Conservation (phyloP, 2,888 invertebrate genomes). For the Hypolimnas misippus region DNA sequence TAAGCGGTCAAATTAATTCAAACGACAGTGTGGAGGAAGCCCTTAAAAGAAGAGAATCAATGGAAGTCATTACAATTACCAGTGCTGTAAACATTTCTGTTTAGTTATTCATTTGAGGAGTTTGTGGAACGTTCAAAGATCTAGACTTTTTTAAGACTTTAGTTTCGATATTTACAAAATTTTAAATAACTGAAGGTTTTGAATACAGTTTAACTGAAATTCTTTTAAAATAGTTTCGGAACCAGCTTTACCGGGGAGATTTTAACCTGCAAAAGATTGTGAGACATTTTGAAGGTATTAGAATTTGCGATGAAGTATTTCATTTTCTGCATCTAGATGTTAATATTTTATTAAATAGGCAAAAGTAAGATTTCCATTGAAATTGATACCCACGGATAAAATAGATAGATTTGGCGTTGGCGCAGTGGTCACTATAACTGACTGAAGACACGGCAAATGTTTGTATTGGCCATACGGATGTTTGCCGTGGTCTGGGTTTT, state of each 20-base stretch:
- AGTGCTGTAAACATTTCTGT: not conserved
- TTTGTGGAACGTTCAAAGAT: not conserved
- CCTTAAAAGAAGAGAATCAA: not conserved
- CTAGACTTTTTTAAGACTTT: not conserved
- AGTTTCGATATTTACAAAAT: not conserved
- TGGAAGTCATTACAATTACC: constrained; percentile 5
- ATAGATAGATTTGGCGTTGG: no score
- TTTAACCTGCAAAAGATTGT: not conserved
- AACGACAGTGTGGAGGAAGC: not conserved
- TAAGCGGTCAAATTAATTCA: not conserved
- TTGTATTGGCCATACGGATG: no score
- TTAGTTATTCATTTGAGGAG: constrained; percentile 4
- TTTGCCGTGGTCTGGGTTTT: no score
- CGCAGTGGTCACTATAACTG: no score
- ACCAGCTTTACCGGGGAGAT: not conserved
- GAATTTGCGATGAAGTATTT: no score
- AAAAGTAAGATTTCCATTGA: no score
- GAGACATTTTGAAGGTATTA: not conserved
- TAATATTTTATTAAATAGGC: no score
- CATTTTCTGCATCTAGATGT: no score
- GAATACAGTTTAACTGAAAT: not conserved
- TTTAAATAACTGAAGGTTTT: not conserved
- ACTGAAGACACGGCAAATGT: no score
- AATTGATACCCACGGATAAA: no score
- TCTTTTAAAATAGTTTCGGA: not conserved